Conservation (phyloP, 2,888 invertebrate species). For the Notocelia uddmanniana region DNA sequence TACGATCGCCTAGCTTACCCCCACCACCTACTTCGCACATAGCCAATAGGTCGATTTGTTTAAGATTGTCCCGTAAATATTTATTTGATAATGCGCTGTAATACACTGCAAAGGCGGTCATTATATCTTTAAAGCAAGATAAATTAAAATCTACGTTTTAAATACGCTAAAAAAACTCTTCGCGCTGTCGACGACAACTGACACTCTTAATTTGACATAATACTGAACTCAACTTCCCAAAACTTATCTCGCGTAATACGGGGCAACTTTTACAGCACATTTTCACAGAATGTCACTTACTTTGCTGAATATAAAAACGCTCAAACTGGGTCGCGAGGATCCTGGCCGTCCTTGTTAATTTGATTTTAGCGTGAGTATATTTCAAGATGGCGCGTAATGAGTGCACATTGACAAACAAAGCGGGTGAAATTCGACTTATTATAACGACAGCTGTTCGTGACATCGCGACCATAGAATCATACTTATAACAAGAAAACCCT, state of each 20-base stretch:
- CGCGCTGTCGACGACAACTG: not conserved
- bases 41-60: too few species aligned
- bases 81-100: too few species aligned
- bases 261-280: slow-evolving; percentile 30
- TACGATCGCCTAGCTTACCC: too few species aligned
- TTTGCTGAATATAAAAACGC: slow-evolving; percentile 32
- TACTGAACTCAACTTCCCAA: slow-evolving; percentile 9
- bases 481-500: too few species aligned
- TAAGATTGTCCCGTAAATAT: too few species aligned
- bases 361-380: slow-evolving; percentile 26
- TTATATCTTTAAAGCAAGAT: not conserved
- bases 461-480: too few species aligned
- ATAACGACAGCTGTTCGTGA: too few species aligned
- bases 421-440: not conserved
- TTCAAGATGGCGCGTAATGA: not conserved
- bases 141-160: not conserved
- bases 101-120: too few species aligned
- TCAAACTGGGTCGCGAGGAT: slow-evolving; percentile 30
- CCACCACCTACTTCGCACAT: too few species aligned
- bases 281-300: slow-evolving; percentile 39
- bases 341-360: slow-evolving; percentile 15
- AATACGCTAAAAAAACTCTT: not conserved
- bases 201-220: slow-evolving; percentile 11
- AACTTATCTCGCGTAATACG: slow-evolving; percentile 22
- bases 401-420: not conserved